Percentiles rank a stretch among this genome's conserved stretches.
Evolutionary conservation across 2,113 vertebrate species (phyloP).

Genomic region (Rhipidura dahli): DNA sequence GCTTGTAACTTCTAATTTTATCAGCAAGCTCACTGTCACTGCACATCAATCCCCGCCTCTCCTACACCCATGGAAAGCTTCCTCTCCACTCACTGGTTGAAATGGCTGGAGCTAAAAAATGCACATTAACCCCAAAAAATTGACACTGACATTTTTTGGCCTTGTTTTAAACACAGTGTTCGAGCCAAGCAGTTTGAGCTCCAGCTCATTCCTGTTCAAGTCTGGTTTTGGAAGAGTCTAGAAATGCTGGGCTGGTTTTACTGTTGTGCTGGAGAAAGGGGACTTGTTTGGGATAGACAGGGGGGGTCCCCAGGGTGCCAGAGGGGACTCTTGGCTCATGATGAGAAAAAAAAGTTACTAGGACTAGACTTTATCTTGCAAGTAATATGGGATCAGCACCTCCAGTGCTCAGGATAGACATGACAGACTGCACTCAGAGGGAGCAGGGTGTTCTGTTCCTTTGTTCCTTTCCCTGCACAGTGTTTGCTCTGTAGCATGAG

Average conservation of each 20-base stretch:
- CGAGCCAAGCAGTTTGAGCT: neutral
- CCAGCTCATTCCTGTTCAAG: neutral
- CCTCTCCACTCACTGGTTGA: rapidly evolving
- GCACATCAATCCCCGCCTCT: neutral
- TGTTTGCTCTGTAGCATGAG: neutral
- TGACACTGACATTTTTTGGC: rapidly evolving
- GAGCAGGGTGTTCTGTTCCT: neutral
- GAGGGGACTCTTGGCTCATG: rapidly evolving
- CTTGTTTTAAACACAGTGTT: neutral
- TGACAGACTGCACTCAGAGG: neutral
- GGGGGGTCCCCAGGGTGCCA: rapidly evolving
- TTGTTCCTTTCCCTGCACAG: neutral
- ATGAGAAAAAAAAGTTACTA: neutral
- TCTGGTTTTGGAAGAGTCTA: neutral
- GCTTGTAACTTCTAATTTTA: neutral
- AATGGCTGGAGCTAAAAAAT: neutral
- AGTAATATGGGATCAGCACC: neutral
- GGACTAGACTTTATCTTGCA: neutral
- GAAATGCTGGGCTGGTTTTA: neutral
- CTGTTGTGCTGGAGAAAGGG: neutral
- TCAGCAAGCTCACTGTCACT: neutral
- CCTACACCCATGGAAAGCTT: neutral
- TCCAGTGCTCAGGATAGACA: neutral
- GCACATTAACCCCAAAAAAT: rapidly evolving
- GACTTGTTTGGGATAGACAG: neutral